These are phyloP conservation scores for Apis dorsata DNA, from an alignment of 1,140 invertebrate species.

Conservation along the genomic window DNA sequence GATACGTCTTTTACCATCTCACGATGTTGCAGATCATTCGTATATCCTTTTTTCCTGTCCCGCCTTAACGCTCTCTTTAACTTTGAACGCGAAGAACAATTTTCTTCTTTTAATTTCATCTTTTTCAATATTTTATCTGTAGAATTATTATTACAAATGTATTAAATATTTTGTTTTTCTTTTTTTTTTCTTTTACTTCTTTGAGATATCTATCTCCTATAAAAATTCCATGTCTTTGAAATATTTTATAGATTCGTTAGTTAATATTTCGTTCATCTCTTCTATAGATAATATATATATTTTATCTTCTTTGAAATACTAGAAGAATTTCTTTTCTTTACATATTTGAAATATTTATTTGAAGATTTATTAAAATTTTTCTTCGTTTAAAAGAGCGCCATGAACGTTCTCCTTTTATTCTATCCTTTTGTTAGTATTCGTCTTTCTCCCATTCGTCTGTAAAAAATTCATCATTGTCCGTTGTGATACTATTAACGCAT, in stretches of 20 bases:
- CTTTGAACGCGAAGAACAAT: constrained; percentile 20
- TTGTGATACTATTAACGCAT: constrained; percentile 34
- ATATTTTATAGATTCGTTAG: too few relatives aligned
- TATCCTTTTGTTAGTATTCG: constrained; percentile 25
- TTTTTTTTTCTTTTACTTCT: too few relatives aligned
- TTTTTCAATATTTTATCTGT: too few relatives aligned
- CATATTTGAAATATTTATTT: too few relatives aligned
- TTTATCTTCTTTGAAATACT: too few relatives aligned
- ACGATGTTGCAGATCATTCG: background rate
- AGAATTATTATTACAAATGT: too few relatives aligned
- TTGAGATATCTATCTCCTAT: too few relatives aligned
- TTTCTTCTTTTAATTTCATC: background rate
- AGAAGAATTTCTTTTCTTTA: too few relatives aligned
- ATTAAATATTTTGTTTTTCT: too few relatives aligned
- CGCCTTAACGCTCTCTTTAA: constrained; percentile 29
- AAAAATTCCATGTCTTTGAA: too few relatives aligned
- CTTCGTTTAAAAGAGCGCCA: constrained; percentile 20
- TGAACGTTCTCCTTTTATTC: constrained; percentile 8
- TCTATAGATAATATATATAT: too few relatives aligned
- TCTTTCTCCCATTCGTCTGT: constrained; percentile 28
- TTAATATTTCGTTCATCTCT: too few relatives aligned
- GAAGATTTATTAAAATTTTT: constrained; percentile 2
- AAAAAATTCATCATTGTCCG: constrained; percentile 45
- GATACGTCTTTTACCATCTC: background rate
- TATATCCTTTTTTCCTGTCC: background rate